Evolutionary conservation across 64 coral and sea anemone species (phyloP).

Genomic region (Platygyra sinensis): DNA sequence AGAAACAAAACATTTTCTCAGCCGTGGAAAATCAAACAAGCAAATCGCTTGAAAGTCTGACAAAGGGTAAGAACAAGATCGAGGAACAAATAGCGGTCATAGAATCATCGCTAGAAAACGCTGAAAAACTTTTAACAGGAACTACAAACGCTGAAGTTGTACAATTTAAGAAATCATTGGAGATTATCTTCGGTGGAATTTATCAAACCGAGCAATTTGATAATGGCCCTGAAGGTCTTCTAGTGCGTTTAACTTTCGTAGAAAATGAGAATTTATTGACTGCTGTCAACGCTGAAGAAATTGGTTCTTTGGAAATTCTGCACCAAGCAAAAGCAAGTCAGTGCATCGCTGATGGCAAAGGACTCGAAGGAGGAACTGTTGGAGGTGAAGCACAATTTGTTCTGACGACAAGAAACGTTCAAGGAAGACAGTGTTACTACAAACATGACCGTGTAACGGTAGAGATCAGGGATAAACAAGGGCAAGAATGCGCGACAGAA

Average conservation of each 20-base stretch:
- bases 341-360: constrained; percentile 40
- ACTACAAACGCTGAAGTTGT: not conserved
- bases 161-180: not conserved
- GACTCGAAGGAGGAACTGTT: constrained; percentile 47
- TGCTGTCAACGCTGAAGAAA: not conserved
- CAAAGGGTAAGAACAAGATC: not conserved
- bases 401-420: constrained; percentile 6
- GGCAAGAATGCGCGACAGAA: not conserved
- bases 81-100: not conserved
- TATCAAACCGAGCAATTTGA: not conserved
- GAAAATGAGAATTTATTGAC: not conserved
- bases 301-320: not conserved
- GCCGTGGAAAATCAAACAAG: not conserved
- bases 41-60: not conserved
- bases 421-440: constrained; percentile 21
- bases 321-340: not conserved
- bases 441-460: constrained; percentile 4
- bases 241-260: not conserved
- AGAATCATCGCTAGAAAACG: not conserved
- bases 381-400: constrained; percentile 29
- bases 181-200: not conserved
- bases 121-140: not conserved
- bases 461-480: constrained; percentile 10
- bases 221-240: not conserved
- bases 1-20: not conserved